Evolutionary conservation across 2,797 vertebrate genomes (phyloP).

Genomic region (Coregonus sp.): DNA sequence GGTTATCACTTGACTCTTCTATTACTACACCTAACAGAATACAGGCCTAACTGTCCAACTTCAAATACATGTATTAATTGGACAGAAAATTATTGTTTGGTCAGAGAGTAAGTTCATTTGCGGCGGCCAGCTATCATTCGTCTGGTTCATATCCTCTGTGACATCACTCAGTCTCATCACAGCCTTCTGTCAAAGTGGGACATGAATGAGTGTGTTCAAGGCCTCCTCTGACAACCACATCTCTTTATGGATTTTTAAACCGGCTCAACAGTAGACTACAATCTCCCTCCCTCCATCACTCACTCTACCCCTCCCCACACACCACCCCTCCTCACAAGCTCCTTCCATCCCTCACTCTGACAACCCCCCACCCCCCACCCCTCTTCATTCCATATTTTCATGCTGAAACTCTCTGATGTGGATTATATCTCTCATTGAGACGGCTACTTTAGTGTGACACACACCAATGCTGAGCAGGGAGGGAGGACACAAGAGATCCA

Average conservation of each 20-base stretch:
- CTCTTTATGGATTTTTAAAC: slow-evolving; percentile 35
- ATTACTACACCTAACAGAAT: background rate
- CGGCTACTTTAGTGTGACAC: too few species aligned
- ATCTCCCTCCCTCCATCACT: background rate
- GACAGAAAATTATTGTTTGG: slow-evolving; percentile 29
- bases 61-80: slow-evolving; percentile 32
- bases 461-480: too few species aligned
- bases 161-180: slow-evolving; percentile 18
- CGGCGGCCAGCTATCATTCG: slow-evolving; percentile 34
- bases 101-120: slow-evolving; percentile 34
- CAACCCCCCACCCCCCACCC: too few species aligned
- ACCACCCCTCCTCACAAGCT: background rate
- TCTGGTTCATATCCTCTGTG: slow-evolving; percentile 59
- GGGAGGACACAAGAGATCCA: too few species aligned
- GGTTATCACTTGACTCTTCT: slow-evolving; percentile 7
- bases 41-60: slow-evolving; percentile 3
- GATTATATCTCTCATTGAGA: too few species aligned
- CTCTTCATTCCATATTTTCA: background rate
- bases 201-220: slow-evolving; percentile 23
- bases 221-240: slow-evolving; percentile 45
- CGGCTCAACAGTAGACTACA: background rate
- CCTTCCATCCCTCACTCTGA: too few species aligned
- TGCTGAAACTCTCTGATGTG: background rate
- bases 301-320: background rate
- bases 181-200: slow-evolving; percentile 4